Percentiles rank a stretch among this genome's conserved stretches.
These are phyloP conservation scores for Aphis gossypii DNA, from an alignment of 1,140 invertebrate genomes.

Conservation along the genomic window DNA sequence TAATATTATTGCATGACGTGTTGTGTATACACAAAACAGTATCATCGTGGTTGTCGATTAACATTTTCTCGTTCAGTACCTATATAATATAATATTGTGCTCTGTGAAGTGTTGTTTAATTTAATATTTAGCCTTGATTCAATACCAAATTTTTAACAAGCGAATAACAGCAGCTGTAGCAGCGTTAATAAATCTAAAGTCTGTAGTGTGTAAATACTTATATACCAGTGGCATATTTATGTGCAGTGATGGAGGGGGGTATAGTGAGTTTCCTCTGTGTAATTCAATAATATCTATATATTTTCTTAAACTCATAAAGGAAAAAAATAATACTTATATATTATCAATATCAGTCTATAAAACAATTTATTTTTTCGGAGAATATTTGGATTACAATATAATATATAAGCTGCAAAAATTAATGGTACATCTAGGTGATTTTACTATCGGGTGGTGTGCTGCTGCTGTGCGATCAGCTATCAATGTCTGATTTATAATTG, in stretches of 20 bases:
- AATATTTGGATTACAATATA: too few relatives aligned
- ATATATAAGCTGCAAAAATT: background rate
- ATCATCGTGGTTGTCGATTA: background rate
- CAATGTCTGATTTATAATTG: background rate
- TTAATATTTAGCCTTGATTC: slow-evolving; percentile 13
- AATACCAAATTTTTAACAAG: background rate
- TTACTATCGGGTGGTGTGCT: background rate
- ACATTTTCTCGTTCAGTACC: background rate
- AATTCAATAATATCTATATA: background rate
- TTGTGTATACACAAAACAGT: background rate
- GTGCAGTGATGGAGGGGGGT: background rate
- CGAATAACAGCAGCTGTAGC: background rate
- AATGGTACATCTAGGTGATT: background rate
- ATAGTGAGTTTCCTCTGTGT: background rate
- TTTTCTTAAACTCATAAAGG: background rate
- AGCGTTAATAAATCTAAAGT: background rate
- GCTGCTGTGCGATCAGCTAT: background rate
- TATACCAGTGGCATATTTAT: background rate
- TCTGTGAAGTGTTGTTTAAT: background rate
- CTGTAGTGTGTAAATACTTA: background rate
- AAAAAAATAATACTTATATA: background rate
- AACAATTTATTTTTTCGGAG: too few relatives aligned
- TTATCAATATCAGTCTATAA: background rate
- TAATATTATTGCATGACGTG: background rate
- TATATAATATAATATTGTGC: background rate